phyloP scores from a whole-genome alignment of 2,888 invertebrate genomes.

The Caenorhabditis panamensis region DNA sequence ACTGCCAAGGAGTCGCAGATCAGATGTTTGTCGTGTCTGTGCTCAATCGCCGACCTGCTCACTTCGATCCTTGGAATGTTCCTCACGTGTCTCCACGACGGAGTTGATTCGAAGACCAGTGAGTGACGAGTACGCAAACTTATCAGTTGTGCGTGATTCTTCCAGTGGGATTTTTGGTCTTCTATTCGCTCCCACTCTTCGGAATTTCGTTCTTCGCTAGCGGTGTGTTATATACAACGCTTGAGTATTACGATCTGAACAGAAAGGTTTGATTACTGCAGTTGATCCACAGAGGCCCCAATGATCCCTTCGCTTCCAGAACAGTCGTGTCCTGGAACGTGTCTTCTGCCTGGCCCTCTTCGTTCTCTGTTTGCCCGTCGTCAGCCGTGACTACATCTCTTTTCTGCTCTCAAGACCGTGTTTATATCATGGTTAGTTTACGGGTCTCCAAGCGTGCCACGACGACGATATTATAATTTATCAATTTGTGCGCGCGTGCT shows the following conservation, averaged over 20 bases:
- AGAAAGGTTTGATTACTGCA: constrained; percentile 20
- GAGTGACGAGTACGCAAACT: background rate
- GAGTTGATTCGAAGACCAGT: constrained; percentile 38
- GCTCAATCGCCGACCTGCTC: constrained; percentile 26
- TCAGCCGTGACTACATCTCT: constrained; percentile 38
- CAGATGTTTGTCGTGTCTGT: constrained; percentile 31
- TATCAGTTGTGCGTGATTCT: background rate
- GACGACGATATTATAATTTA: constrained; percentile 21
- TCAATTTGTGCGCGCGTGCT: constrained; percentile 12
- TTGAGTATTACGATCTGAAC: constrained; percentile 42
- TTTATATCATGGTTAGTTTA: constrained; percentile 41
- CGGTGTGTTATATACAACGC: constrained; percentile 18
- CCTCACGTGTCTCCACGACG: constrained; percentile 34
- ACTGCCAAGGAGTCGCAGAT: constrained; percentile 12
- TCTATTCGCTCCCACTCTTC: constrained; percentile 45
- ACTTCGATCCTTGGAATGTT: constrained; percentile 44
- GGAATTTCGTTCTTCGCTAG: constrained; percentile 36
- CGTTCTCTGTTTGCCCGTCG: constrained; percentile 47
- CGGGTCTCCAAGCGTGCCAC: constrained; percentile 6
- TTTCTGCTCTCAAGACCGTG: constrained; percentile 50
- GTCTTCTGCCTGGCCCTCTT: constrained; percentile 44
- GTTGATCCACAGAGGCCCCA: too few species aligned
- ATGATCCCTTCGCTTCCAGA: constrained; percentile 27
- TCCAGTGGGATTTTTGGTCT: constrained; percentile 56
- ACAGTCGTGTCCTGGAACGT: constrained; percentile 51